These are phyloP conservation scores for Sinonovacula constricta DNA, from an alignment of 1,140 invertebrate genomes.

Conservation along the genomic window DNA sequence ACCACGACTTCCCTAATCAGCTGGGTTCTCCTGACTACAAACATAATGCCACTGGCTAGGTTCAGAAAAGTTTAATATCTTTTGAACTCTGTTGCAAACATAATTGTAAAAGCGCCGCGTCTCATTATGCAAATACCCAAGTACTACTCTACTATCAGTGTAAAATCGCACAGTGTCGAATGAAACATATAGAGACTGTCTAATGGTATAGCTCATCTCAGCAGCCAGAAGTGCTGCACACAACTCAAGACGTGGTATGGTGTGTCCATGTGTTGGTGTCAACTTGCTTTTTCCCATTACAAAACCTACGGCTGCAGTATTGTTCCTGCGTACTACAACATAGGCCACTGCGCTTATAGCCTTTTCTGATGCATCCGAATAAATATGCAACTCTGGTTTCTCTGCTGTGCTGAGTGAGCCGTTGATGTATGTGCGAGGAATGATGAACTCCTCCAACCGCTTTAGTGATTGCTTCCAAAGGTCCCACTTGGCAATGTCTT, in stretches of 20 bases:
- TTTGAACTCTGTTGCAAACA: conserved; percentile 38
- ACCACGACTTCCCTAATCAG: conserved; percentile 34
- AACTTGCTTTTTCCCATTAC: conserved; percentile 8
- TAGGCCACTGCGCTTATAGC: not conserved
- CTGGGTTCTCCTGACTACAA: conserved; percentile 21
- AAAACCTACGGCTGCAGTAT: not conserved
- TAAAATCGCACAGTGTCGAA: conserved; percentile 5
- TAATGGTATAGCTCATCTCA: conserved; percentile 5
- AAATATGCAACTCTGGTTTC: not conserved
- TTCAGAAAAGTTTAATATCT: not conserved
- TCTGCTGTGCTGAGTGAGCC: not conserved
- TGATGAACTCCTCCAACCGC: not conserved
- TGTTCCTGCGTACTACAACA: not conserved
- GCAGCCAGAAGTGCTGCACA: conserved; percentile 34
- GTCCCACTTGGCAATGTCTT: not conserved
- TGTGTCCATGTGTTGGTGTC: conserved; percentile 14
- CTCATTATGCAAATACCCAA: conserved; percentile 42
- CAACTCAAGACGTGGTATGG: conserved; percentile 14
- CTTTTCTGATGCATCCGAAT: conserved; percentile 8
- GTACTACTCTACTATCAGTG: conserved; percentile 25
- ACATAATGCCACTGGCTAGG: conserved; percentile 30
- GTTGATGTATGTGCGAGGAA: not conserved
- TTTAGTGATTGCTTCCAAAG: not conserved
- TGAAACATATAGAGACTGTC: not conserved
- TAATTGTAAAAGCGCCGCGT: conserved; percentile 37